Conservation (phyloP, 2,888 invertebrate genomes). For the Drosophila ezoana region DNA sequence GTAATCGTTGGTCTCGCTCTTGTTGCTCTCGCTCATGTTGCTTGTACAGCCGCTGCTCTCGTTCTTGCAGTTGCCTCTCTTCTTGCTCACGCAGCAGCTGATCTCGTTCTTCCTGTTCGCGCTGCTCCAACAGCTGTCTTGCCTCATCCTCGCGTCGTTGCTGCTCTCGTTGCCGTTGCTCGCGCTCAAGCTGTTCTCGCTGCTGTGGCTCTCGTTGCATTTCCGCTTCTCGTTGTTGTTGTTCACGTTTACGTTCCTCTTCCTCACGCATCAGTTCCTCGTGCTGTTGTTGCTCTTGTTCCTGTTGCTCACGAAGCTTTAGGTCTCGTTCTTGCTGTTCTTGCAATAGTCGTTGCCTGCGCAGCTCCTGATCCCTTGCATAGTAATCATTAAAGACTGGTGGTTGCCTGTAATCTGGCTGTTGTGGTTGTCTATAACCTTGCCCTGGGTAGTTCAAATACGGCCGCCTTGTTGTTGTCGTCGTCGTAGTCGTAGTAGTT, state of each 20-base stretch:
- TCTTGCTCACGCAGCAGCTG: slow-evolving; percentile 16
- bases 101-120: slow-evolving; percentile 26
- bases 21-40: slow-evolving; percentile 32
- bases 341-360: slow-evolving; percentile 20
- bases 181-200: slow-evolving; percentile 22
- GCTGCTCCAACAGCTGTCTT: slow-evolving; percentile 7
- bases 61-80: slow-evolving; percentile 18
- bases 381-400: slow-evolving; percentile 8
- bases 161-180: slow-evolving; percentile 27
- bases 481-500: slow-evolving; percentile 17
- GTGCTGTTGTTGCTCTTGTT: slow-evolving; percentile 16
- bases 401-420: background rate
- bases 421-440: slow-evolving; percentile 4
- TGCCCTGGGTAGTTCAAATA: slow-evolving; percentile 1
- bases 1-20: slow-evolving; percentile 12
- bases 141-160: slow-evolving; percentile 25
- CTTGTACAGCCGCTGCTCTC: slow-evolving; percentile 20
- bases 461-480: slow-evolving; percentile 34
- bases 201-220: slow-evolving; percentile 25
- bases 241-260: slow-evolving; percentile 25
- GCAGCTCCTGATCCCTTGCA: slow-evolving; percentile 15
- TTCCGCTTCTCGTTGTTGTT: slow-evolving; percentile 26
- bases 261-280: slow-evolving; percentile 22
- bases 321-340: slow-evolving; percentile 21
- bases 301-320: slow-evolving; percentile 21